phyloP scores from a whole-genome alignment of 2,888 invertebrate species.

The Epirrita christyi region DNA sequence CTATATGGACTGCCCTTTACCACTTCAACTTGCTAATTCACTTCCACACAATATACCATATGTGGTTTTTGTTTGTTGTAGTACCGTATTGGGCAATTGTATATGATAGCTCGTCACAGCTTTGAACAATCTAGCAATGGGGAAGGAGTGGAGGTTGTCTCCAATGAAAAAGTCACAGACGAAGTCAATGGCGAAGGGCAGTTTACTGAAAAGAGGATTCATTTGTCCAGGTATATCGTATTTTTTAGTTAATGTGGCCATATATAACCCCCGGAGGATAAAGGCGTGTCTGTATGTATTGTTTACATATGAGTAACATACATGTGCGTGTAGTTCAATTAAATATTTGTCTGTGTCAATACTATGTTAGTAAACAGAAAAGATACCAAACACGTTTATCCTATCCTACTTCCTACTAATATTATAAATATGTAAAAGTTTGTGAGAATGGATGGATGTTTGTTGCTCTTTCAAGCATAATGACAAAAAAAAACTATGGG shows the following conservation, averaged over 20 bases:
- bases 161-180: conserved; percentile 92
- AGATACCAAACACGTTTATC: too few species aligned
- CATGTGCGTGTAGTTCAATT: not conserved
- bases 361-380: not conserved
- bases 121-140: conserved; percentile 95
- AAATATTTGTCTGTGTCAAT: not conserved
- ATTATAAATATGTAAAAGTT: too few species aligned
- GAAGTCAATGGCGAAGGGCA: conserved; percentile 92
- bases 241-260: not conserved
- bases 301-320: not conserved
- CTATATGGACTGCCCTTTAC: too few species aligned
- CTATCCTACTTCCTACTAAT: too few species aligned
- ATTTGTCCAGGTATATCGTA: conserved; percentile 91
- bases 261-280: too few species aligned
- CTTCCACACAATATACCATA: too few species aligned
- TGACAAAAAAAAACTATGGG: too few species aligned
- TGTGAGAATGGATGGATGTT: too few species aligned
- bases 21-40: too few species aligned
- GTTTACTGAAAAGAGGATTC: conserved; percentile 95
- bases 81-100: conserved; percentile 96
- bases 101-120: conserved; percentile 97
- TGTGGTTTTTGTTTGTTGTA: conserved; percentile 67
- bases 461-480: too few species aligned
- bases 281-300: not conserved
- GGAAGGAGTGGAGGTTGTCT: conserved; percentile 96